Evolutionary conservation across 2,797 vertebrate species (phyloP), one percentile per base, ranked within the genome.

Genomic region (Lepilemur septentrionalis): DNA sequence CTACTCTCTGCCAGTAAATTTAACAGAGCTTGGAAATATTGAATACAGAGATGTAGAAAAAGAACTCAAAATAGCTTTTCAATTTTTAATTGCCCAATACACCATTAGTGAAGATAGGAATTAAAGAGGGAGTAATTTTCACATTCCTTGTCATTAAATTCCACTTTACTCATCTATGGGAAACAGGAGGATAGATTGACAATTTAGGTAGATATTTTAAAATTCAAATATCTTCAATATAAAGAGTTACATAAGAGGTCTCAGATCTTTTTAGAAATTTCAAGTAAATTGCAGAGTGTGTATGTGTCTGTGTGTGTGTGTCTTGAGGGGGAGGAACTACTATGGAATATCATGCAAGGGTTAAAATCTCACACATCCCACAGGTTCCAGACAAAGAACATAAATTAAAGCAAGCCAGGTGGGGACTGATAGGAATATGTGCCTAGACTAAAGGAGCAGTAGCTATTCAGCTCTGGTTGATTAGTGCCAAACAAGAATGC

Each of bases 111-210:
- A 94, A 91, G 32, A 70, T 83, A 86, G 15, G 9, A 92, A 91
- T 79, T 91, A 85, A 97, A 73, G 30, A 46, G 76, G n/a, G 25
- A 84, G 5, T 76, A n/a, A 30, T 10, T 81, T 95, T 79, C 87
- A 48, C 59, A 86, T 38, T 55, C 35, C 13, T 89, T 88, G 93
- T 93, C 70, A 80, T 73, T 57, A n/a, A 93, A 69, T 89, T 38
- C 35, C 38, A 65, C 32, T 84, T 90, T 70, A 48, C 1, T 13
- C 12, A 52, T 86, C 93, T 48, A 48, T 57, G 55, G n/a, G 63
- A 75, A 84, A 89, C 41, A 35, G 38, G 11, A 78, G 41, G 48
- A 79, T 67, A 80, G 83, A 30, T 83, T 70, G 48, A 89, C 5
- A 86, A 83, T 91, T 69, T 52, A 67, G 43, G 43, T 52, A 80